Evolutionary conservation across 92 coral and sea anemone genomes (phyloP), one percentile per base, ranked within the genome.

Genomic region (Bergia sp.): DNA sequence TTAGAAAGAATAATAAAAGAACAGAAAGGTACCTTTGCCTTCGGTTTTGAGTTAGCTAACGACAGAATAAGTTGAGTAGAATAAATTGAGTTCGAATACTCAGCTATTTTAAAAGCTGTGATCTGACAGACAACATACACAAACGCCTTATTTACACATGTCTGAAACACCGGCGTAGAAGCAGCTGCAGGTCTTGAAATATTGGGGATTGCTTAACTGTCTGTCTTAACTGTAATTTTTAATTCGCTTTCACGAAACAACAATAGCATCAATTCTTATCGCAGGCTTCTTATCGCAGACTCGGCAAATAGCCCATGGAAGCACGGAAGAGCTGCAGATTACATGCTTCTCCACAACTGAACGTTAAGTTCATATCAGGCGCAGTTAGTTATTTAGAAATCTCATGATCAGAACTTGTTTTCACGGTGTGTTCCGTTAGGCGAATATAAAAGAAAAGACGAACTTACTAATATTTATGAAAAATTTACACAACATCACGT

Each of bases 211-310:
- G 43, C 77, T 84, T 69, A 45, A 71, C 87, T 45, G 86, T 71
- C 87, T 84, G 67, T 38, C 67, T 47, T 16, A 45, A 69, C 79
- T 18, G 79, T 84, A 84, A 45, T 47, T 69, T 39, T 65, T 67
- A 84, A 84, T 84, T 84, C 55, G 64, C 87, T 84, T 71, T 84
- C 79, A 71, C 23, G 79, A 72, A 64, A 82, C 65, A 84, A 84
- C 57, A 84, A 69, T 37, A 47, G 39, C 79, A 16, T 21, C 79
- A 37, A 84, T 71, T 84, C 79, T 71, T 69, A 84, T 84, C 85
- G 47, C 67, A 23, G 4, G 37, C 38, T 65, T 36, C 29, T 29
- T 29, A 29, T 29, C 7, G 67, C 87, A 84, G 36, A 36, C 42
- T 11, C 20, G 47, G 53, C 37, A 38, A 47, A n/a, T 36, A 47